phyloP scores from a whole-genome alignment of 2,113 vertebrate genomes.

The Pluvianellus socialis region DNA sequence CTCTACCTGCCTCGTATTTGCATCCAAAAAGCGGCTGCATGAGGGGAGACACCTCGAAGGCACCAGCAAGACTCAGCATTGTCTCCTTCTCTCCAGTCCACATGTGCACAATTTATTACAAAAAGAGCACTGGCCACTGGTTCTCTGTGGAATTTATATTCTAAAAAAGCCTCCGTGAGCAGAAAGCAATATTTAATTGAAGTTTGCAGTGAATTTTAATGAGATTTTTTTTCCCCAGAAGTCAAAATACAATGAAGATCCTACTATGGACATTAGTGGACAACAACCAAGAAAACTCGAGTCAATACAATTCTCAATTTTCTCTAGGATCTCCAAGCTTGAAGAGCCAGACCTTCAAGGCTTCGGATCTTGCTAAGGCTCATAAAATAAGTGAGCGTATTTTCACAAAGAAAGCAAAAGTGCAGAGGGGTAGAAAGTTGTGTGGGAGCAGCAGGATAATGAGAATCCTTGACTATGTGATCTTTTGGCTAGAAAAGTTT shows the following conservation, averaged over 20 bases:
- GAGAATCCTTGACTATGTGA: not conserved
- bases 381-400: not conserved
- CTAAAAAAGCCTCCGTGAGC: not conserved
- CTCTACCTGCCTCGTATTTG: not conserved
- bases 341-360: not conserved
- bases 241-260: not conserved
- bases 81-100: not conserved
- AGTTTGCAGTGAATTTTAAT: not conserved
- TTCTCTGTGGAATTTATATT: not conserved
- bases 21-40: not conserved
- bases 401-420: slow-evolving; percentile 8
- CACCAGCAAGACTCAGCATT: not conserved
- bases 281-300: not conserved
- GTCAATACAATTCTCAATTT: not conserved
- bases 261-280: not conserved
- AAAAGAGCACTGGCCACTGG: not conserved
- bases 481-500: not conserved
- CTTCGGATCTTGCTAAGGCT: not conserved
- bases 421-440: not conserved
- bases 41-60: not conserved
- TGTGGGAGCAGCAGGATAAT: not conserved
- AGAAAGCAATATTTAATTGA: not conserved
- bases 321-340: not conserved
- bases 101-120: not conserved
- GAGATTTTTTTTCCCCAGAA: not conserved